phyloP scores from a whole-genome alignment of 1,140 invertebrate species.

The Formica exsecta region DNA sequence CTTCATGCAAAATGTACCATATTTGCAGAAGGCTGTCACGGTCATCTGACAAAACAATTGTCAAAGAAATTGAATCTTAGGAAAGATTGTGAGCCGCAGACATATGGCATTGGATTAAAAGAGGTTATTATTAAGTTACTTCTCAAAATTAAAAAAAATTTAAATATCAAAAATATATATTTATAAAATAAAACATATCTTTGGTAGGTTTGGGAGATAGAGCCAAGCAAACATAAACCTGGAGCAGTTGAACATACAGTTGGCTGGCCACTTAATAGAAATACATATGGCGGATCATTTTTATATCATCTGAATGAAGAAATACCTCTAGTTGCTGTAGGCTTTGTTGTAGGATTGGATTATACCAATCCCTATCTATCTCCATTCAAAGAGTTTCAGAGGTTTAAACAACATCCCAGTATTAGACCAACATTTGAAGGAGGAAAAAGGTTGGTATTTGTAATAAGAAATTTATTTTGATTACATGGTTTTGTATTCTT shows the following conservation, averaged over 20 bases:
- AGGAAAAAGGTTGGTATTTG: slow-evolving; percentile 88
- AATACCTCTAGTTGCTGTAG: slow-evolving; percentile 95
- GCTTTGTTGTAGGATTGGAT: slow-evolving; percentile 98
- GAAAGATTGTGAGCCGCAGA: slow-evolving; percentile 94
- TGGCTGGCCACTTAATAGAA: slow-evolving; percentile 97
- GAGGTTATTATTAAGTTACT: slow-evolving; percentile 87
- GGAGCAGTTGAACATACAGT: slow-evolving; percentile 98
- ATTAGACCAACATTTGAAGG: slow-evolving; percentile 93
- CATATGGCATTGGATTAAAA: slow-evolving; percentile 99
- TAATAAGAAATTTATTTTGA: not conserved
- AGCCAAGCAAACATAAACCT: slow-evolving; percentile 94
- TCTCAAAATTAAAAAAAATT: slow-evolving; percentile 2
- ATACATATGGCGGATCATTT: slow-evolving; percentile 99
- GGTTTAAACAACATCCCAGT: slow-evolving; percentile 97
- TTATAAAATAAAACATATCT: slow-evolving; percentile 5
- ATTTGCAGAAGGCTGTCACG: slow-evolving; percentile 99
- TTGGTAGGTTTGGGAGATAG: slow-evolving; percentile 95
- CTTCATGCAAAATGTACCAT: slow-evolving; percentile 99
- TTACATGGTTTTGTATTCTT: not conserved
- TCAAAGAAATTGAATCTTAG: slow-evolving; percentile 94
- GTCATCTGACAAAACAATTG: slow-evolving; percentile 97
- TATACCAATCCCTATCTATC: slow-evolving; percentile 98
- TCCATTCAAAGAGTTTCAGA: slow-evolving; percentile 98
- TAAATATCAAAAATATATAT: not conserved
- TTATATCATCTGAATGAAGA: slow-evolving; percentile 97